phyloP scores from a whole-genome alignment of 2,888 invertebrate genomes.

The Xanthia togata region DNA sequence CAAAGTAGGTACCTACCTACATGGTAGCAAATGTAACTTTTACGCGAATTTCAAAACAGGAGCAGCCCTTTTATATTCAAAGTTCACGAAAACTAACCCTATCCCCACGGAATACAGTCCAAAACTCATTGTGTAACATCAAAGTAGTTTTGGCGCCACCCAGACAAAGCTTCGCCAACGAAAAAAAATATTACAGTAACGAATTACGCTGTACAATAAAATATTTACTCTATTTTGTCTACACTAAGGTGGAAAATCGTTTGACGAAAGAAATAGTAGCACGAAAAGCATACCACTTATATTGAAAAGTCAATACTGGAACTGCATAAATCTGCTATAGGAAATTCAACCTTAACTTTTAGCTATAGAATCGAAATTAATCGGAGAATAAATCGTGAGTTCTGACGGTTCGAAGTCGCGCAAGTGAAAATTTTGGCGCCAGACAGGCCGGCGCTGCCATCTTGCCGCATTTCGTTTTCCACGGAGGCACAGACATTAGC shows the following conservation, averaged over 20 bases:
- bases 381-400: conserved; percentile 15
- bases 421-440: conserved; percentile 80
- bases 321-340: conserved; percentile 51
- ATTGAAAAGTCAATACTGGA: conserved; percentile 75
- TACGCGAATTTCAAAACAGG: conserved; percentile 29
- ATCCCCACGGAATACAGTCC: neutral
- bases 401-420: conserved; percentile 71
- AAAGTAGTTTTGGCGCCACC: conserved; percentile 71
- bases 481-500: conserved; percentile 77
- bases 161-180: conserved; percentile 74
- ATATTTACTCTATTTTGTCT: conserved; percentile 19
- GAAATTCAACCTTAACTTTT: conserved; percentile 8
- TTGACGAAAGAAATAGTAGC: conserved; percentile 45
- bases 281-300: conserved; percentile 68
- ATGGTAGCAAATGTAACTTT: conserved; percentile 46
- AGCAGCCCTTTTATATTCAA: conserved; percentile 43
- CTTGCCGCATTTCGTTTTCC: conserved; percentile 78
- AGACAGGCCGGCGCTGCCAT: conserved; percentile 85
- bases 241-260: conserved; percentile 37
- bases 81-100: conserved; percentile 20
- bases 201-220: conserved; percentile 31
- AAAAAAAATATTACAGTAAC: conserved; percentile 65
- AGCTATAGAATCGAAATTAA: neutral
- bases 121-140: conserved; percentile 21
- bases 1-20: conserved; percentile 3